Evolutionary conservation across 2,113 vertebrate genomes (phyloP).

Genomic region (Australoheros scitulus): DNA sequence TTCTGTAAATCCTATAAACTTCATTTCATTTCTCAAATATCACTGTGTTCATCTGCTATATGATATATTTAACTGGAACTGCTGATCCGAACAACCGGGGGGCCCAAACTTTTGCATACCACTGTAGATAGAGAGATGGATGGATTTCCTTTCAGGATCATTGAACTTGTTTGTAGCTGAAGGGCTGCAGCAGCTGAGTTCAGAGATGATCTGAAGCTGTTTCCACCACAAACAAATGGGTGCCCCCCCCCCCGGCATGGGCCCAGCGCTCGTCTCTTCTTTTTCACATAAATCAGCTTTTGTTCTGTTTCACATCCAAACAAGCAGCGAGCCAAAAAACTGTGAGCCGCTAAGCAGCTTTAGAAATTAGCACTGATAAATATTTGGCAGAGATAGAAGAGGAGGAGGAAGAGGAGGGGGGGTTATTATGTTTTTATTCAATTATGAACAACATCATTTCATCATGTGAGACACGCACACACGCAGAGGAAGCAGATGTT

Average conservation of each 20-base stretch:
- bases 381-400: slow-evolving; percentile 24
- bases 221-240: not conserved
- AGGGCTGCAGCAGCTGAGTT: not conserved
- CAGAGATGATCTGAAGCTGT: not conserved
- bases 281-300: slow-evolving; percentile 64
- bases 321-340: slow-evolving; percentile 19
- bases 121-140: no score
- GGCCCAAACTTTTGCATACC: no score
- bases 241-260: not conserved
- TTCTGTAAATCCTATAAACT: no score
- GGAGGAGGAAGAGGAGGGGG: no score
- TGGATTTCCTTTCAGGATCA: not conserved
- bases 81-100: no score
- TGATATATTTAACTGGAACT: no score
- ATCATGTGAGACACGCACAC: not conserved
- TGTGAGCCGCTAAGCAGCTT: slow-evolving; percentile 65
- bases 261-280: slow-evolving; percentile 9
- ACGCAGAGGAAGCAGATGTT: slow-evolving; percentile 29
- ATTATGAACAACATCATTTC: slow-evolving; percentile 20
- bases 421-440: slow-evolving; percentile 32
- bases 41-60: no score
- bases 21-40: no score
- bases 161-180: not conserved
- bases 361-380: slow-evolving; percentile 65
- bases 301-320: slow-evolving; percentile 52